A percentile compares a stretch with the other conserved stretches of the same genome.
Conservation (phyloP, 2,888 invertebrate genomes). For the Villa cingulata region DNA sequence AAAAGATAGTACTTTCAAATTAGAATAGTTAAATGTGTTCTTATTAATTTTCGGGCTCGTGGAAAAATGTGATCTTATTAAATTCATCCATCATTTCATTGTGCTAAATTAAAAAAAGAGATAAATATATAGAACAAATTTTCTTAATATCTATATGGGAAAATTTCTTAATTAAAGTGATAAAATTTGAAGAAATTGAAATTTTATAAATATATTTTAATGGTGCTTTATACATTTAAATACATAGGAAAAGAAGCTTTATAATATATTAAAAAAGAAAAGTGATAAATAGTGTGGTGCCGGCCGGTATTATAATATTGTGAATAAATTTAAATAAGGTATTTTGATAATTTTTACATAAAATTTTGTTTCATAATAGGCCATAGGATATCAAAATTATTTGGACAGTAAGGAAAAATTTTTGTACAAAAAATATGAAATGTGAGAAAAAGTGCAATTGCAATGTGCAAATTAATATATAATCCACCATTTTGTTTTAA, state of each 20-base stretch:
- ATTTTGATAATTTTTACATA: no score
- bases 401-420: no score
- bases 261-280: neutral
- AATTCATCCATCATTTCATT: neutral
- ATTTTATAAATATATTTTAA: neutral
- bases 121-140: neutral
- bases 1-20: no score
- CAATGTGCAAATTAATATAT: neutral
- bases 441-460: neutral
- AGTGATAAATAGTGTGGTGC: neutral
- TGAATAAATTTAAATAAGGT: no score
- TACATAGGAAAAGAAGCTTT: neutral
- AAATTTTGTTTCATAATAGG: no score
- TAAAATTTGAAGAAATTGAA: neutral
- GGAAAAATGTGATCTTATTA: neutral
- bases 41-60: neutral
- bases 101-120: neutral
- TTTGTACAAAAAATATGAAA: neutral
- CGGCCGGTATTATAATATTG: constrained; percentile 1
- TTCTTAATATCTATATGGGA: no score
- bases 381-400: no score
- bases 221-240: neutral
- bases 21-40: no score
- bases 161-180: neutral
- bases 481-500: constrained; percentile 12